These are phyloP conservation scores for Molorchus minor DNA, from an alignment of 2,888 invertebrate genomes.

Conservation along the genomic window DNA sequence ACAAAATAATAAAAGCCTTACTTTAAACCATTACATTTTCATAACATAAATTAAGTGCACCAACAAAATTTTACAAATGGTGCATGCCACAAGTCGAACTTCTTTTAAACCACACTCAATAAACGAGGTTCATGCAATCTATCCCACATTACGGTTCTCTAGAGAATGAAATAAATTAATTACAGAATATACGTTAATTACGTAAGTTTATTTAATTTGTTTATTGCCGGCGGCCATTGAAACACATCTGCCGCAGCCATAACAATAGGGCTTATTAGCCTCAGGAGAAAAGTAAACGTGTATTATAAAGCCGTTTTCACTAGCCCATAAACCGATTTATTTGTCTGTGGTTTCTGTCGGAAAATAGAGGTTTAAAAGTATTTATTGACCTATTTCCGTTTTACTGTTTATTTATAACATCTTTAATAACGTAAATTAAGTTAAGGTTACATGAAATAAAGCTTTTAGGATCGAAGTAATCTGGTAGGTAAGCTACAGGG, in stretches of 20 bases:
- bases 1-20: too few relatives aligned
- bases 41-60: too few relatives aligned
- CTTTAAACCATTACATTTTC: too few relatives aligned
- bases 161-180: slow-evolving; percentile 12
- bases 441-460: slow-evolving; percentile 6
- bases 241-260: slow-evolving; percentile 33
- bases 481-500: too few relatives aligned
- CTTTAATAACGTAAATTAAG: slow-evolving; percentile 10
- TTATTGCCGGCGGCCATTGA: slow-evolving; percentile 31
- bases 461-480: too few relatives aligned
- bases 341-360: slow-evolving; percentile 22
- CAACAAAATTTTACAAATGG: too few relatives aligned
- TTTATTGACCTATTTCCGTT: slow-evolving; percentile 22
- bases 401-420: slow-evolving; percentile 13
- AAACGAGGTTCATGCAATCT: too few relatives aligned
- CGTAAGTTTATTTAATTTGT: slow-evolving; percentile 36
- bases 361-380: slow-evolving; percentile 26
- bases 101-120: too few relatives aligned
- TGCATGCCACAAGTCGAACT: too few relatives aligned
- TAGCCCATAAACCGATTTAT: slow-evolving; percentile 30
- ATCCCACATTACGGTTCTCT: too few relatives aligned
- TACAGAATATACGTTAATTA: slow-evolving; percentile 32
- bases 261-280: slow-evolving; percentile 36
- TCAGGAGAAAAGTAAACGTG: slow-evolving; percentile 28
- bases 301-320: slow-evolving; percentile 28